Conservation (phyloP, 2,113 vertebrate genomes). For the Entomyzon cyanotis region DNA sequence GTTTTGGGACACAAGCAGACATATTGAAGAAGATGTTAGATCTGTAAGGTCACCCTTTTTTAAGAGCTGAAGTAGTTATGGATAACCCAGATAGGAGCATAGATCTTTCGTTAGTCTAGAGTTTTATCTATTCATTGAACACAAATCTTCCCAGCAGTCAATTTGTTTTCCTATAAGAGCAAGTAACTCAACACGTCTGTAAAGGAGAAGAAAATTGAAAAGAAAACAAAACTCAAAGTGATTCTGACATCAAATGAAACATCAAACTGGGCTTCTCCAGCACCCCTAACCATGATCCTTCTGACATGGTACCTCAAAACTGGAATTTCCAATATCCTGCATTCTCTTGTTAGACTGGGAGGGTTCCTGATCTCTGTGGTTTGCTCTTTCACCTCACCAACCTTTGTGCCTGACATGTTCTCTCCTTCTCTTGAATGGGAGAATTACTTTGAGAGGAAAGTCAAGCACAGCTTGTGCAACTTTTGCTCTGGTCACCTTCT, state of each 20-base stretch:
- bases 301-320: background rate
- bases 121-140: background rate
- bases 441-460: background rate
- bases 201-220: background rate
- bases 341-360: background rate
- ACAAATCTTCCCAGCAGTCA: background rate
- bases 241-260: background rate
- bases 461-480: rapidly evolving
- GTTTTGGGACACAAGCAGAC: background rate
- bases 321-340: background rate
- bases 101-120: background rate
- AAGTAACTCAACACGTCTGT: background rate
- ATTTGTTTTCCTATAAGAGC: background rate
- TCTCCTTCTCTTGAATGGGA: background rate
- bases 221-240: background rate
- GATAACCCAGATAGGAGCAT: background rate
- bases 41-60: background rate
- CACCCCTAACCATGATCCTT: background rate
- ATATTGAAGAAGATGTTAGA: background rate
- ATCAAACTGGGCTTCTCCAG: background rate
- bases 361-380: background rate
- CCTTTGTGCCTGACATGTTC: background rate
- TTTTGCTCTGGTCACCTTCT: background rate
- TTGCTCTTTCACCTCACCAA: background rate
- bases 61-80: background rate